Base-by-base conservation (phyloP, 2,888 invertebrate species). In the Neuroscelio doddi region DNA sequence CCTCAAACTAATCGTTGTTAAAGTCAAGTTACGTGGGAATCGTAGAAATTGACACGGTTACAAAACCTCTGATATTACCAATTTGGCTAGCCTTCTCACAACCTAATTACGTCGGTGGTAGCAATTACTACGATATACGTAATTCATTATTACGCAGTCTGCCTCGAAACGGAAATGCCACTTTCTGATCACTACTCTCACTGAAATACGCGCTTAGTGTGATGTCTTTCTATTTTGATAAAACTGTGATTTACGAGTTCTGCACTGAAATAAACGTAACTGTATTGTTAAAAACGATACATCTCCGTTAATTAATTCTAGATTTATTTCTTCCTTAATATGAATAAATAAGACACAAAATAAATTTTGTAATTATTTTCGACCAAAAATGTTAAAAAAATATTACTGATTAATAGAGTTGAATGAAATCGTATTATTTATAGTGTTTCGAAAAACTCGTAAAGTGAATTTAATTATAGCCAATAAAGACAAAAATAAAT, bases 21-120 rank as follows among this genome's bases (percentile, higher is more conserved):
- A 38, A 24, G 49, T 49, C 34, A 34, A 34, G 38, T 53, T 29
- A 50, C 45, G 58, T 58, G 50, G 50, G 58, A 50, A 58, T 30
- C 32, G 29, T 0, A 21, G 34, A n/a, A 14, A 30, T 45, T 50
- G 38, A 45, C 45, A 51, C 30, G 16, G 34, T 30, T 42, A 44
- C 39, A 49, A 57, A 50, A 45, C 39, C 46, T 55, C 39, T 50
- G 50, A 44, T 50, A 58, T 26, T 58, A 50, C 50, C 50, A 50
- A 58, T 50, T 58, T 50, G 58, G 58, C 30, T 32, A 45, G 45
- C 38, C 58, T 57, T 50, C 58, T 44, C 58, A 58, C 39, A 58
- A 27, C 58, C 58, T 50, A 58, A 58, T 58, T 58, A 58, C 21
- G 21, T 32, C 4, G 14, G 9, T 36, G 12, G 49, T 34, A 34